Evolutionary conservation across 1,140 invertebrate genomes (phyloP).

Genomic region (Xylocopa sonorina): DNA sequence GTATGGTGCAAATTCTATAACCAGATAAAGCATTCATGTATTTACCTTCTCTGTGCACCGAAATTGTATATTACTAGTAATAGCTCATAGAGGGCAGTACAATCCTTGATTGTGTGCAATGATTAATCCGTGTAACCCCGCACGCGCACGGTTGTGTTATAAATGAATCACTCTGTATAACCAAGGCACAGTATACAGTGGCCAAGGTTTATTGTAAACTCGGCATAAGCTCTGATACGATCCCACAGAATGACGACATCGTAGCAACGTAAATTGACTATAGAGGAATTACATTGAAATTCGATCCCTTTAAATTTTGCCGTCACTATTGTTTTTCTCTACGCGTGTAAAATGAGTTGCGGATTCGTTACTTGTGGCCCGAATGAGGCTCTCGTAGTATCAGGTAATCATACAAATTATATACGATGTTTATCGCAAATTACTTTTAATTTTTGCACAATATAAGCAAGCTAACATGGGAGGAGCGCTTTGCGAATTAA

Average conservation of each 20-base stretch:
- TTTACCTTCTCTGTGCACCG: no score
- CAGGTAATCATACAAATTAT: constrained; percentile 88
- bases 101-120: no score
- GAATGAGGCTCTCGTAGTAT: constrained; percentile 98
- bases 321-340: constrained; percentile 37
- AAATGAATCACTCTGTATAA: no score
- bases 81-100: no score
- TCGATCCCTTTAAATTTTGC: constrained; percentile 38
- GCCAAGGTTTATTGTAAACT: constrained; percentile 32
- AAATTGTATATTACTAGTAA: no score
- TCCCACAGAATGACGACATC: constrained; percentile 30
- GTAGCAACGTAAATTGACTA: constrained; percentile 36
- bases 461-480: constrained; percentile 9
- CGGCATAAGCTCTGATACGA: constrained; percentile 29
- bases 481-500: constrained; percentile 50
- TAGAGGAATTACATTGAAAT: constrained; percentile 18
- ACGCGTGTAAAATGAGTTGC: constrained; percentile 87
- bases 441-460: no score
- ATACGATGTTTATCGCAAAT: neutral
- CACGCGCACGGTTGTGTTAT: no score
- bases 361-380: constrained; percentile 98
- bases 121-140: no score
- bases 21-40: no score
- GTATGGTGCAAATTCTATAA: no score
- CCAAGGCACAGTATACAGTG: no score